Evolutionary conservation across 2,888 invertebrate species (phyloP), one percentile per base, ranked within the genome.

Genomic region (Sycophila texana): DNA sequence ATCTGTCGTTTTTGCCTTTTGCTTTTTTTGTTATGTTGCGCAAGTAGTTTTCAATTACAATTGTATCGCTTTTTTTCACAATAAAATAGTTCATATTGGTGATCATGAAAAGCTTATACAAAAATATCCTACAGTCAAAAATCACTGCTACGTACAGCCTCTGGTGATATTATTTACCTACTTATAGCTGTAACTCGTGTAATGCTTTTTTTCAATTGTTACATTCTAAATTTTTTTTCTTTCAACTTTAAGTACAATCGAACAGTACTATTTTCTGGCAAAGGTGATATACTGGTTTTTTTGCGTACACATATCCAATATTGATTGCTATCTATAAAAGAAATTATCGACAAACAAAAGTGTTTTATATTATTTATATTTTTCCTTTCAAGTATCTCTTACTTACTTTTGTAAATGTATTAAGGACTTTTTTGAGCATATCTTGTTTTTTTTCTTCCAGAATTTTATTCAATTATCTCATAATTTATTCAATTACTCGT

Each of bases 41-140:
- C 60, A 58, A 77, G 71, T 47, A 74, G 26, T 16, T 39, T 74
- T 22, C 26, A 75, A 68, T 78, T 26, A 73, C 18, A 81, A 74
- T 73, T 76, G 10, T 39, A 39, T 49, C 22, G 47, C n/a, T 74
- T 53, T 67, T 65, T 30, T 66, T 79, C 71, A 78, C 70, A 81
- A 60, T 60, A 79, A 81, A 76, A 74, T 66, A 82, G 18, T 80
- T 79, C 60, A 51, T 73, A 77, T 73, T 12, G n/a, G 66, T 77
- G 53, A 71, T 74, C 61, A 75, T 53, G 71, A 82, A 81, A 80
- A 74, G 76, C 68, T 73, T 82, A 79, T 86, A 87, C 74, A 86
- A 86, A 87, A 86, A 86, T 87, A 86, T 83, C 77, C 81, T 84
- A 83, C 83, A 82, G 78, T 81, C 82, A 26, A 81, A 83, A 75